These are phyloP conservation scores for Gerris buenoi DNA, from an alignment of 1,140 invertebrate genomes.

Conservation along the genomic window DNA sequence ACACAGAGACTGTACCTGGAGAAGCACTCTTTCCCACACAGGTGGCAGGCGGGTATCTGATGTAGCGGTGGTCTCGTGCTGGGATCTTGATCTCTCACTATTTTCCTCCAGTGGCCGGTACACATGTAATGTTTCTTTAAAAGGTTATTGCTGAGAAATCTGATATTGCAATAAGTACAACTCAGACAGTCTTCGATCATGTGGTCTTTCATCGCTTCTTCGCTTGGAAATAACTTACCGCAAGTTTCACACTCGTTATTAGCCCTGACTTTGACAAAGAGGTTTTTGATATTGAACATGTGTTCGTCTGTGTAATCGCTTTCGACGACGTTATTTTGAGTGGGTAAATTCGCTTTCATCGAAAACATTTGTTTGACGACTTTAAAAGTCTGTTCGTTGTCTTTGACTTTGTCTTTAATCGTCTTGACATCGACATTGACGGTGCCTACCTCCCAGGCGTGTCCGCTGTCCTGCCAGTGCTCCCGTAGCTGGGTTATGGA, in stretches of 20 bases:
- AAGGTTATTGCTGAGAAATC: slow-evolving; percentile 12
- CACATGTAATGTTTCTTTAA: slow-evolving; percentile 14
- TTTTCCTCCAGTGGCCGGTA: slow-evolving; percentile 11
- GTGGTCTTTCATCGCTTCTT: slow-evolving; percentile 9
- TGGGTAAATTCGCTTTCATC: slow-evolving; percentile 10
- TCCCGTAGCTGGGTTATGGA: slow-evolving; percentile 6
- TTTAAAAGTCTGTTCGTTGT: slow-evolving; percentile 17
- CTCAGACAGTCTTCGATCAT: slow-evolving; percentile 8
- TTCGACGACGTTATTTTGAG: slow-evolving; percentile 9
- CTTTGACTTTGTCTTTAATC: slow-evolving; percentile 14
- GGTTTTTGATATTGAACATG: slow-evolving; percentile 8
- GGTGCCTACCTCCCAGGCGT: slow-evolving; percentile 12
- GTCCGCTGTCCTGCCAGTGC: slow-evolving; percentile 15
- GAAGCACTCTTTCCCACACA: slow-evolving; percentile 10
- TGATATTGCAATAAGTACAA: slow-evolving; percentile 11
- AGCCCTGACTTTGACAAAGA: slow-evolving; percentile 8
- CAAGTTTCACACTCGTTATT: slow-evolving; percentile 13
- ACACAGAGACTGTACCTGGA: slow-evolving; percentile 8
- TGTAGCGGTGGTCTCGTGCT: neutral
- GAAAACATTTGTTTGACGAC: slow-evolving; percentile 16
- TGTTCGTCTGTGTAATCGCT: slow-evolving; percentile 5
- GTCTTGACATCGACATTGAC: slow-evolving; percentile 12
- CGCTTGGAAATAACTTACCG: slow-evolving; percentile 9
- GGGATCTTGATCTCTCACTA: neutral
- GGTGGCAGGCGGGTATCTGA: slow-evolving; percentile 2